These are phyloP conservation scores for Phylloscopus collybita DNA, from an alignment of 2,797 vertebrate species.

Conservation along the genomic window DNA sequence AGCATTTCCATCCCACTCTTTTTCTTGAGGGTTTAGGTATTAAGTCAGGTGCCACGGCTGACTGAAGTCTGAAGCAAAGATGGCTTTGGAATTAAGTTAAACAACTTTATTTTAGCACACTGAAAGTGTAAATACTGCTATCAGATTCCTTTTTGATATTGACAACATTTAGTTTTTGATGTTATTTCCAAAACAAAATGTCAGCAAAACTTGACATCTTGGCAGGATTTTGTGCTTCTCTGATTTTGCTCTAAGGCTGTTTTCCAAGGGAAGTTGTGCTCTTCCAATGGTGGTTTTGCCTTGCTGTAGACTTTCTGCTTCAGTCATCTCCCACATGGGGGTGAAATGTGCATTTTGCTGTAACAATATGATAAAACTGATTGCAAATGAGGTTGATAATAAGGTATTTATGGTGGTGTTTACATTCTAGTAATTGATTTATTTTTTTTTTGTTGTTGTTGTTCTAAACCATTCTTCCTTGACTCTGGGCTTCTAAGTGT, in stretches of 20 bases:
- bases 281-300: neutral
- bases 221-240: neutral
- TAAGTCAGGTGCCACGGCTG: neutral
- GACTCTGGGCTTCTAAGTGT: neutral
- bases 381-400: neutral
- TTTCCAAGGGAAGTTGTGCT: neutral
- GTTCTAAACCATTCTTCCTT: neutral
- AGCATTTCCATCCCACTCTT: neutral
- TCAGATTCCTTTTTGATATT: neutral
- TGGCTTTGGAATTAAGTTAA: neutral
- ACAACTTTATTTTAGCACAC: neutral
- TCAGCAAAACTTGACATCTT: neutral
- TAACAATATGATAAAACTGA: neutral
- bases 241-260: neutral
- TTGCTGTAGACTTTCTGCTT: accelerated
- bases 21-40: neutral
- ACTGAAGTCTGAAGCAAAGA: neutral
- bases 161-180: neutral
- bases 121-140: neutral
- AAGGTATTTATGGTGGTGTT: neutral
- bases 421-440: neutral
- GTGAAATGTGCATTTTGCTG: neutral
- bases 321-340: neutral
- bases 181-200: constrained; percentile 16
- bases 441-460: too few species aligned